Evolutionary conservation across 2,888 invertebrate species (phyloP), one percentile per base, ranked within the genome.

Genomic region (Kuschelorhynchus macadamiae): DNA sequence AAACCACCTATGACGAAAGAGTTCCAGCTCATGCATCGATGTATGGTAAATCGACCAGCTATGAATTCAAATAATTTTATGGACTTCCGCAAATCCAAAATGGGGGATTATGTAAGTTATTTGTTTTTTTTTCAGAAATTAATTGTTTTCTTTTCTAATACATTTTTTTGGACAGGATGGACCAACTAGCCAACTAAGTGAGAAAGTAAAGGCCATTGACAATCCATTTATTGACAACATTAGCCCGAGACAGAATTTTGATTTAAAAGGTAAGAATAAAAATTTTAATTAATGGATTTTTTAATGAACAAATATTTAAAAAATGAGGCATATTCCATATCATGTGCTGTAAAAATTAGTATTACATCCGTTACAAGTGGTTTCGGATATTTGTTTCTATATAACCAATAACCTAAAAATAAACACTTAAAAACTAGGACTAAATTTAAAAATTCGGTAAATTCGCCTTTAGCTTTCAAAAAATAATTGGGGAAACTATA

Each of bases 141-240:
- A 3, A 25, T 25, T 5, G 42, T 47, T 55, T 41, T 59, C 62
- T 63, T 47, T 50, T 18, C 11, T 55, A 17, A 55, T 16, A 30
- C 4, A 30, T 16, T 44, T 46, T 46, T 46, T 14, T 46, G 42
- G 9, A 50, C 83, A 94, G 93, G 94, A 94, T 81, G 90, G 91
- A 83, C 93, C 92, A 79, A 89, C 91, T 74, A 93, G 93, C 82
- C 89, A 89, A 77, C 88, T 90, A 71, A 93, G 93, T 82, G 92
- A 93, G 80, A 95, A 94, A 87, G 87, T 91, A 75, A 95, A 95
- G 86, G 91, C 92, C 79, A 87, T 90, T 79, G 96, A 96, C 87
- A 96, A 96, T 89, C 96, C 96, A 78, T 96, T 95, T 86, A 92
- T 95, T 81, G 95, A 94, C 85, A 91, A 90, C 83, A 73, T 74